Base-by-base conservation (phyloP, 2,113 vertebrate genomes). In the Ahaetulla prasina region DNA sequence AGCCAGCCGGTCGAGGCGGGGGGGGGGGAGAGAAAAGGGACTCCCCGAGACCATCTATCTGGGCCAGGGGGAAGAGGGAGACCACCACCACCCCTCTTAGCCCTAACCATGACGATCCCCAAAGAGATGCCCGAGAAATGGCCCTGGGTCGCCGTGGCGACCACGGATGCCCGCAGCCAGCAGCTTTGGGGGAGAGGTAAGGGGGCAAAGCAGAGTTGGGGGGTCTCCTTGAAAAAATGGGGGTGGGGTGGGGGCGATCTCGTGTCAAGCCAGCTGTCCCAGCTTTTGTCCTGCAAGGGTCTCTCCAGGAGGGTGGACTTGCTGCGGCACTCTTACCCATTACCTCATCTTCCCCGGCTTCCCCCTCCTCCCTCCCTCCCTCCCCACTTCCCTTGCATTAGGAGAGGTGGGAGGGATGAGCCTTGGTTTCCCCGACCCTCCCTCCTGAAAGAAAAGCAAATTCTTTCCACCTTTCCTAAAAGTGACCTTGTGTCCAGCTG, bases 51-150 rank as follows among this genome's bases (percentile, higher is more conserved):
- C 39, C 16, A 43, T 85, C 84, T 45, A 30, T 86, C 6, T n/a
- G n/a, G n/a, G n/a, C n/a, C n/a, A n/a, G n/a, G n/a, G n/a, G n/a
- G n/a, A n/a, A n/a, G 35, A 30, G 11, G 35, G 5, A 53, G 52
- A 53, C 23, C n/a, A n/a, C n/a, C n/a, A n/a, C n/a, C n/a, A n/a
- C 49, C 8, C 55, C 55, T 3, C 60, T 12, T 1, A 0, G 47
- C 52, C 3, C 68, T 92, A 55, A 85, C 53, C 74, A 92, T 92
- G 91, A 92, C 91, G 68, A 92, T 92, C 74, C 91, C 91, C 30
- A 92, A 92, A 88, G 91, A 92, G 88, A 92, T 92, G 87, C 91
- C 91, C 0, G 91, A 92, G 74, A 92, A 92, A 49, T 92, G 91
- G 91, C 91, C 91, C 22, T 92, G 91, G 91, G 88, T 92, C 20